Evolutionary conservation across 2,888 invertebrate species (phyloP).

Genomic region (Thyatira batis): DNA sequence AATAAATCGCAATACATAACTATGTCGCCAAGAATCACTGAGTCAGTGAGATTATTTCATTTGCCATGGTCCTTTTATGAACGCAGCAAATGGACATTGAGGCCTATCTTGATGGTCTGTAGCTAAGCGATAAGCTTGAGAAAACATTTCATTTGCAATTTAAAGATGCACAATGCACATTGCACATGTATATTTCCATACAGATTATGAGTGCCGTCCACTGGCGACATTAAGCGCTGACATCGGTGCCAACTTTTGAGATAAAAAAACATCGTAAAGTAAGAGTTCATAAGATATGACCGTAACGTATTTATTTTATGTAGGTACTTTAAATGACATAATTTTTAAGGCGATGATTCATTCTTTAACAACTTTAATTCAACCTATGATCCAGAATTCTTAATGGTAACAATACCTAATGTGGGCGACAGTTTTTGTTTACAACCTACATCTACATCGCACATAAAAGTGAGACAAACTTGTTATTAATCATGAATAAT

Average conservation of each 20-base stretch:
- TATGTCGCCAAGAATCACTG: neutral
- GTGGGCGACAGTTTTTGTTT: neutral
- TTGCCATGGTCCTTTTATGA: slow-evolving; percentile 48
- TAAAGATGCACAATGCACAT: slow-evolving; percentile 26
- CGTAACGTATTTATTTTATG: neutral
- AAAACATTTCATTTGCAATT: slow-evolving; percentile 58
- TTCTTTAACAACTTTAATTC: neutral
- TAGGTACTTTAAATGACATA: neutral
- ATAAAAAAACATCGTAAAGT: neutral
- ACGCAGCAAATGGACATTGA: slow-evolving; percentile 44
- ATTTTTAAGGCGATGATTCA: neutral
- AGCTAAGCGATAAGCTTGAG: slow-evolving; percentile 54
- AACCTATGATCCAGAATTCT: neutral
- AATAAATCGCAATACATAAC: neutral
- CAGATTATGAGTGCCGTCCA: slow-evolving; percentile 20
- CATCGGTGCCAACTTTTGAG: neutral
- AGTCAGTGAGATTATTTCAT: slow-evolving; percentile 35
- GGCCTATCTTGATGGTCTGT: slow-evolving; percentile 52
- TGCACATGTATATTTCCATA: slow-evolving; percentile 19
- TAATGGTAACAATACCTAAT: neutral
- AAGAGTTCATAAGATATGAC: neutral
- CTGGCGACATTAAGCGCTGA: slow-evolving; percentile 15
- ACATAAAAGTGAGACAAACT: neutral
- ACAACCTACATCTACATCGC: neutral
- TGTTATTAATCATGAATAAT: neutral